phyloP scores from a whole-genome alignment of 2,888 invertebrate genomes.

The Agrochola lychnidis region DNA sequence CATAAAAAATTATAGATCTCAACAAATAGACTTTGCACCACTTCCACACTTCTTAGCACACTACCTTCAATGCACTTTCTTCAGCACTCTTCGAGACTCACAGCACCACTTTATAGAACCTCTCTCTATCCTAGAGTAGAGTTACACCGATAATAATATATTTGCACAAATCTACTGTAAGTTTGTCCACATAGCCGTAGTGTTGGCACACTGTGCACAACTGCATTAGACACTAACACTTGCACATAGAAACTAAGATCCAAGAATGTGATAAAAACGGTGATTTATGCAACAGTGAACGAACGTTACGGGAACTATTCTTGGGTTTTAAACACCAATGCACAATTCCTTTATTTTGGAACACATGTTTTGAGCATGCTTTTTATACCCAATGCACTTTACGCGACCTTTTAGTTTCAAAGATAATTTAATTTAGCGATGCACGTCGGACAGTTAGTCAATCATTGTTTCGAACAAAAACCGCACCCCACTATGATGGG shows the following conservation, averaged over 20 bases:
- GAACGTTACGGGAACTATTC: constrained; percentile 65
- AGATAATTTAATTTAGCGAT: constrained; percentile 60
- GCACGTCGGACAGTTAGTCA: constrained; percentile 70
- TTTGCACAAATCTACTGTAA: constrained; percentile 85
- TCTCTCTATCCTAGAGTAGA: constrained; percentile 88
- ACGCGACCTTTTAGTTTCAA: constrained; percentile 54
- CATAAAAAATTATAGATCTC: constrained; percentile 84
- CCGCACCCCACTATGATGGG: constrained; percentile 76
- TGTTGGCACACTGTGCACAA: constrained; percentile 82
- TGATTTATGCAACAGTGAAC: constrained; percentile 59
- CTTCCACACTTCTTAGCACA: constrained; percentile 88
- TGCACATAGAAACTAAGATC: constrained; percentile 82
- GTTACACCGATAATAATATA: constrained; percentile 79
- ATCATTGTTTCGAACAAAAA: constrained; percentile 74
- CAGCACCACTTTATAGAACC: constrained; percentile 80
- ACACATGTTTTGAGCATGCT: constrained; percentile 71
- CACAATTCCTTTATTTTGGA: constrained; percentile 60
- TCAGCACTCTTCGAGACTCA: constrained; percentile 82
- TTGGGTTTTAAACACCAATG: constrained; percentile 72
- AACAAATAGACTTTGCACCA: constrained; percentile 86
- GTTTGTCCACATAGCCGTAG: constrained; percentile 85
- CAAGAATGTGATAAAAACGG: constrained; percentile 77
- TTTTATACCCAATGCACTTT: constrained; percentile 67
- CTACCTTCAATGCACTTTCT: constrained; percentile 86
- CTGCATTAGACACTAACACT: constrained; percentile 84